These are phyloP conservation scores for Nesometra sesokonis DNA, from an alignment of 35 echinoderm and acorn worm genomes.

Conservation along the genomic window DNA sequence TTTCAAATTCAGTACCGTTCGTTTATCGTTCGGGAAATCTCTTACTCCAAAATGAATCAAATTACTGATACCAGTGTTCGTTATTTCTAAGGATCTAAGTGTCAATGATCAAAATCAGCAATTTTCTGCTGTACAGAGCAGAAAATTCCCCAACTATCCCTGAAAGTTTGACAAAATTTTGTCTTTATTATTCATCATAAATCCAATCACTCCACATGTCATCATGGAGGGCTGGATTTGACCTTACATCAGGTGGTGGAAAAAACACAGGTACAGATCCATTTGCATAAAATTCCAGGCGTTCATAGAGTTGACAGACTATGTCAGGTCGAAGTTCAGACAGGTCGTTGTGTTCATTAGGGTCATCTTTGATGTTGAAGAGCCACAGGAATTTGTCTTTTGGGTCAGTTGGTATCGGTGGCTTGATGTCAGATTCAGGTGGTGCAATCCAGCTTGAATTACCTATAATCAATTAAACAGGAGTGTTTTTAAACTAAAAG, in stretches of 20 bases:
- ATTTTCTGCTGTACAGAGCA: too few relatives aligned
- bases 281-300: constrained; percentile 38
- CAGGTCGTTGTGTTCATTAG: constrained; percentile 52
- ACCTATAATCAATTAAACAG: constrained; percentile 27
- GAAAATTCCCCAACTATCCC: too few relatives aligned
- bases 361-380: constrained; percentile 80
- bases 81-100: too few relatives aligned
- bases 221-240: constrained; percentile 66
- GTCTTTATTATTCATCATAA: neutral
- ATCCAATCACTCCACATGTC: constrained; percentile 60
- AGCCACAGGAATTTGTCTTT: constrained; percentile 47
- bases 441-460: constrained; percentile 74
- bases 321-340: constrained; percentile 37
- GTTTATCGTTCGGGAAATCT: too few relatives aligned
- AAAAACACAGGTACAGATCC: constrained; percentile 40
- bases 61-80: too few relatives aligned
- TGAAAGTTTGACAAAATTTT: too few relatives aligned
- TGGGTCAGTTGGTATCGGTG: constrained; percentile 37
- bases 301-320: constrained; percentile 24
- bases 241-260: constrained; percentile 37
- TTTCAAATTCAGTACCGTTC: too few relatives aligned
- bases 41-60: too few relatives aligned
- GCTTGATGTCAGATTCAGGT: constrained; percentile 48
- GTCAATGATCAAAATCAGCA: too few relatives aligned
- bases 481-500: too few relatives aligned